Base-by-base conservation (phyloP, 2,888 invertebrate genomes). In the Ectobius pallidus region DNA sequence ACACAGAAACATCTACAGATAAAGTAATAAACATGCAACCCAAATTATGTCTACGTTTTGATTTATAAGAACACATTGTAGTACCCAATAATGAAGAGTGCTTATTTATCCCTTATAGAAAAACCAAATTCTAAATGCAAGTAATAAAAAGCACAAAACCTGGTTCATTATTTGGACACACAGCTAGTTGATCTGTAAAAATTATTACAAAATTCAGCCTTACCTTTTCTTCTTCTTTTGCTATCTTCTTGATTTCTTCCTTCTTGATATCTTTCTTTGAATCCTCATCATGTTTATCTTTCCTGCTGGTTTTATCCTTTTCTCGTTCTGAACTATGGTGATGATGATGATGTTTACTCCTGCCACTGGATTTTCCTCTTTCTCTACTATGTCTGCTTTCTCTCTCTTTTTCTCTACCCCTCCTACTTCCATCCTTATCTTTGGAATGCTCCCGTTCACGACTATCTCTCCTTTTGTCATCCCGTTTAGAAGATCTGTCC, bases 341-440 rank as follows among this genome's bases (percentile, higher is more conserved):
- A 27, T 65, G 65, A 16, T 46, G 65, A n/a, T 65, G 65, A 30
- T 46, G 65, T 11, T 62, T 80, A 78, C 9, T 78, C 77, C 25
- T 81, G 80, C 39, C 78, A 78, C 27, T 81, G 80, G 4, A 77
- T 18, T 16, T 82, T 81, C 82, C 1, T 80, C 79, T 0, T 67
- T 20, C 14, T 73, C 18, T 75, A 73, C 6, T 71, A 62, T 14
- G 55, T 74, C 0, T 80, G 78, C 30, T 77, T 79, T 63, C 76
- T 78, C 20, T 78, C 3, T 65, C 65, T 44, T 22, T 65, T 4
- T 46, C 44, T 75, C 69, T 72, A 42, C 77, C 79, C 71, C 69
- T 79, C 76, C 77, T 81, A 58, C 75, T 78, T 73, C 74, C 78
- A 20, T 77, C 79, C 68, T 77, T 80, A 3, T 77, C 79, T 62